These are phyloP conservation scores for Myotis planiceps DNA, from an alignment of 2,797 vertebrate genomes.

Conservation along the genomic window DNA sequence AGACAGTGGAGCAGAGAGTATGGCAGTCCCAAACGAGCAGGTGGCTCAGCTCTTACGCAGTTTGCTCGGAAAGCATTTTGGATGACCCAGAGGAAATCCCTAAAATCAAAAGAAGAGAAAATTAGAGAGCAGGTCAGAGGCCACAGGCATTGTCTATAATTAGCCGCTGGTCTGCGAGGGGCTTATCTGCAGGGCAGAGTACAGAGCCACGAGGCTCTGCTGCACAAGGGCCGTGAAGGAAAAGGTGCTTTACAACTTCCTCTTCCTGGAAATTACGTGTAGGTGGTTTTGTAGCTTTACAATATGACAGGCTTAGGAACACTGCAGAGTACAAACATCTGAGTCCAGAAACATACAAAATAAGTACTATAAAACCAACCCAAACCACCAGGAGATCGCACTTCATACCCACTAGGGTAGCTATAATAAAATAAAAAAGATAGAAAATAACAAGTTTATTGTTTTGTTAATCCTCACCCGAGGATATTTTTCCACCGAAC, in stretches of 20 bases:
- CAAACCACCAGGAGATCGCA: background rate
- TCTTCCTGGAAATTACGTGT: background rate
- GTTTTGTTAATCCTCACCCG: no score
- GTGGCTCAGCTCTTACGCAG: slow-evolving; percentile 63
- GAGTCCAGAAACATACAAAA: background rate
- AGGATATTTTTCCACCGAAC: no score
- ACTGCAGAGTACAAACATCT: background rate
- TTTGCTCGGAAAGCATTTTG: slow-evolving; percentile 67
- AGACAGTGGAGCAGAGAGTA: slow-evolving; percentile 11
- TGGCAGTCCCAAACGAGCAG: slow-evolving; percentile 48
- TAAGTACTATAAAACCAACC: background rate
- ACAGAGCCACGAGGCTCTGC: background rate
- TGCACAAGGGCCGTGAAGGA: background rate
- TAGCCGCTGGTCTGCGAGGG: background rate
- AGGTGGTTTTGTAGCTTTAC: background rate
- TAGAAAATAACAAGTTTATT: background rate
- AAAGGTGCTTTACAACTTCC: background rate
- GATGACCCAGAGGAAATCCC: slow-evolving; percentile 62
- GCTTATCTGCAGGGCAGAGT: background rate
- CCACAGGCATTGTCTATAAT: background rate
- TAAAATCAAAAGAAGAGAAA: slow-evolving; percentile 65
- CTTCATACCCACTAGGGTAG: background rate
- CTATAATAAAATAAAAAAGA: background rate
- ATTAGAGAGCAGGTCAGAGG: slow-evolving; percentile 3
- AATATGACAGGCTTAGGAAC: background rate